Evolutionary conservation across 2,113 vertebrate genomes (phyloP), one percentile per base, ranked within the genome.

Genomic region (Corythornis cristatus): DNA sequence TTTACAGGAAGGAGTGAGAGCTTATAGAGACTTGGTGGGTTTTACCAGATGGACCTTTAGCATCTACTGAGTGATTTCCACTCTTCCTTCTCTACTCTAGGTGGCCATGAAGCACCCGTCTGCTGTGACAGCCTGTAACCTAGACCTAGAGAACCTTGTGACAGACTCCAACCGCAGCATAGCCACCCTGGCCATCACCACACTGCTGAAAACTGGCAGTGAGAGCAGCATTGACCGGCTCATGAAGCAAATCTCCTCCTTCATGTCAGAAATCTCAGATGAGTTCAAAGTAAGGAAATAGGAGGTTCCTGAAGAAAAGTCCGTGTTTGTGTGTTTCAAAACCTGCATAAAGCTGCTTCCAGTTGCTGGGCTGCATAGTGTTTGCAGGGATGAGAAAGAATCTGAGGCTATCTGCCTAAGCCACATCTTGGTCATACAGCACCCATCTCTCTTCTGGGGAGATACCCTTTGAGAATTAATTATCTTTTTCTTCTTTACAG

Each of bases 161-260:
- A 98, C 98, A 0, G 98, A 98, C 61, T 98, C 98, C 1, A 98
- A 98, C 73, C 98, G 98, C 82, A 98, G 98, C 96, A 98, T 98
- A 1, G 98, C 98, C 72, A 98, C 98, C 0, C 86, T 98, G 90
- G 98, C 98, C 84, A 98, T 98, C 95, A 98, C 98, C 75, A 98
- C 98, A 0, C 88, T 98, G 67, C 97, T 98, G 65, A 98, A 98
- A 93, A 98, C 98, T 0, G 98, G 98, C 78, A 98, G 98, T 0
- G 98, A 98, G 95, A 98, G 98, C 96, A 98, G 98, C 96, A 98
- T 98, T 3, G 98, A 98, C 95, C 97, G 98, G 16, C 98, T 98
- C 70, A 98, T 98, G 98, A 98, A 98, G 74, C 98, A 98, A 93
- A 98, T 98, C 88, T 98, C 98, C 15, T 98, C 98, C 33, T 98